A percentile compares a stretch with the other conserved stretches of the same genome.
These are phyloP conservation scores for Corythaixoides concolor DNA, from an alignment of 2,113 vertebrate species.

Conservation along the genomic window DNA sequence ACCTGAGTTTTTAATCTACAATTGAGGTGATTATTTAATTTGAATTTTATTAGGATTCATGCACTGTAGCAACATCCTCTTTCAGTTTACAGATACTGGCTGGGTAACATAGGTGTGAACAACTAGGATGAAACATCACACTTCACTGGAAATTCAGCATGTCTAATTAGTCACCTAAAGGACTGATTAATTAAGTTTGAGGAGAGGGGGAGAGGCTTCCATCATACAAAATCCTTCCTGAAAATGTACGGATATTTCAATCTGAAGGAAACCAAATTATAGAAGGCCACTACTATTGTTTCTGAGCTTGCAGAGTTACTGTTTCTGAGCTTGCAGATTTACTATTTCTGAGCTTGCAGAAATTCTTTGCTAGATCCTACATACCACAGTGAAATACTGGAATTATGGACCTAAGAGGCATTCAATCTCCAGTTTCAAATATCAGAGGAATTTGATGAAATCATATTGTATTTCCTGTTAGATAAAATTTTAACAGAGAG, in stretches of 20 bases:
- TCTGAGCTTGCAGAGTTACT: not conserved
- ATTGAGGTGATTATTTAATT: slow-evolving; percentile 55
- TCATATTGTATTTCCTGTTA: not conserved
- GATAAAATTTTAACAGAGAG: not conserved
- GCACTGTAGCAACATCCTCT: not conserved
- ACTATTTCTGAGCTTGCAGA: not conserved
- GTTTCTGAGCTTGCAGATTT: no score
- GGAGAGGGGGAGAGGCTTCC: not conserved
- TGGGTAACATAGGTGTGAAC: not conserved
- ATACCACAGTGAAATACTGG: not conserved
- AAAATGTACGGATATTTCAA: slow-evolving; percentile 4
- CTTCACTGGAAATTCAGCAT: slow-evolving; percentile 4
- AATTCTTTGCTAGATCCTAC: not conserved
- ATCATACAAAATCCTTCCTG: slow-evolving; percentile 18
- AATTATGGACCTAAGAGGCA: not conserved
- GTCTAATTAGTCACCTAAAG: slow-evolving; percentile 52
- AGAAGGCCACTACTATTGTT: not conserved
- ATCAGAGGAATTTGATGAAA: not conserved
- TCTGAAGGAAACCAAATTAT: not conserved
- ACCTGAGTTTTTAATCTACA: slow-evolving; percentile 48
- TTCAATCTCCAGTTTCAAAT: not conserved
- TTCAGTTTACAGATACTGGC: slow-evolving; percentile 36
- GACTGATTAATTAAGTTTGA: slow-evolving; percentile 56
- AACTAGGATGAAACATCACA: slow-evolving; percentile 31
- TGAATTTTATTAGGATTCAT: slow-evolving; percentile 44